phyloP scores from a whole-genome alignment of 2,888 invertebrate species.

The Prenolepis imparis region DNA sequence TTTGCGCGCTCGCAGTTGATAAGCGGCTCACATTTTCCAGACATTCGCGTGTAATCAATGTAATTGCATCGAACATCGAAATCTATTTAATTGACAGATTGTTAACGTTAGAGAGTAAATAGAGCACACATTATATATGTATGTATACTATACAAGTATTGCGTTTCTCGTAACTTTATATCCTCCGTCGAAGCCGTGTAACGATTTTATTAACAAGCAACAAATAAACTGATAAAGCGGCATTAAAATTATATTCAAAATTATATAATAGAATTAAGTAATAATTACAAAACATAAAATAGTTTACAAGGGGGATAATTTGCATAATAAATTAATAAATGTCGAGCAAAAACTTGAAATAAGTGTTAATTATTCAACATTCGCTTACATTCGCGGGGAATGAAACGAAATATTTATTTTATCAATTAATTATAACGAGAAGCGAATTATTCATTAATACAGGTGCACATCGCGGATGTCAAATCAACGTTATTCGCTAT shows the following conservation, averaged over 20 bases:
- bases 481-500: conserved; percentile 2
- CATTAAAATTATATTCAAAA: conserved; percentile 3
- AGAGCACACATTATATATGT: not conserved
- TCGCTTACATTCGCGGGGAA: not conserved
- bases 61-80: conserved; percentile 17
- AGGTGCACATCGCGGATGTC: not conserved
- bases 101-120: conserved; percentile 22
- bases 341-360: not conserved
- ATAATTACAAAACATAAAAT: conserved; percentile 13
- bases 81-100: conserved; percentile 27
- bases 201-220: conserved; percentile 1
- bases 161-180: conserved; percentile 3
- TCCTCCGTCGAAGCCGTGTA: not conserved
- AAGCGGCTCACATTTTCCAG: not conserved
- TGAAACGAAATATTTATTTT: conserved; percentile 25
- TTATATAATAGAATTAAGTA: not conserved
- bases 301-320: conserved; percentile 11
- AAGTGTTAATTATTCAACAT: conserved; percentile 25
- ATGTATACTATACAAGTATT: not conserved
- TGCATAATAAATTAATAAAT: conserved; percentile 15
- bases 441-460: not conserved
- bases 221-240: not conserved
- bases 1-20: conserved; percentile 23
- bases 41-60: conserved; percentile 22
- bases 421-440: conserved; percentile 1